Conservation (phyloP, 1,140 invertebrate species). For the Ceratina calcarata region DNA sequence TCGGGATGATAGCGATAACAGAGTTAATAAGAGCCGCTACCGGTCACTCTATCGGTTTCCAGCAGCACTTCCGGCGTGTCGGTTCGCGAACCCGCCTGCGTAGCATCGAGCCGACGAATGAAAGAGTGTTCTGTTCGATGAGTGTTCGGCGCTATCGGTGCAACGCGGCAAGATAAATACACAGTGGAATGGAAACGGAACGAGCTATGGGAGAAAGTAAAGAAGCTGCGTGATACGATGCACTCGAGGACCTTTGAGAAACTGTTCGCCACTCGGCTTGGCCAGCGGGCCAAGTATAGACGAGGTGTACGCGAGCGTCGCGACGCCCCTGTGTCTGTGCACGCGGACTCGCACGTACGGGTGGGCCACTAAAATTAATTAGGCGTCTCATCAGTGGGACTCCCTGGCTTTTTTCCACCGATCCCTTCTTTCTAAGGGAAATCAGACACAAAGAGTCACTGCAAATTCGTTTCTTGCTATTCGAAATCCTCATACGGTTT, state of each 20-base stretch:
- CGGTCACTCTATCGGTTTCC: conserved; percentile 15
- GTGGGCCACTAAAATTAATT: conserved; percentile 65
- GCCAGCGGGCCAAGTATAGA: conserved; percentile 77
- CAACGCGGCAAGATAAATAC: conserved; percentile 46
- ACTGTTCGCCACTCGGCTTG: conserved; percentile 70
- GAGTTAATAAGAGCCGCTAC: background rate
- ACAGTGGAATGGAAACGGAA: conserved; percentile 24
- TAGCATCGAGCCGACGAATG: conserved; percentile 42
- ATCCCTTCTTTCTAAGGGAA: background rate
- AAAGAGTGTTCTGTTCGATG: conserved; percentile 53
- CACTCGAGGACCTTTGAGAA: conserved; percentile 76
- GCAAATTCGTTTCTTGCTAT: too few species aligned
- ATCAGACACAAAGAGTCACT: background rate
- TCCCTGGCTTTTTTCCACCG: background rate
- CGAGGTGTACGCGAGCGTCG: conserved; percentile 39
- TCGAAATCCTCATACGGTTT: background rate
- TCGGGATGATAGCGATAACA: background rate
- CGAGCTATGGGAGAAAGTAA: conserved; percentile 2
- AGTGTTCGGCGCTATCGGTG: conserved; percentile 27
- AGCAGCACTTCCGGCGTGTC: conserved; percentile 46
- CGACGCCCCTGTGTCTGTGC: background rate
- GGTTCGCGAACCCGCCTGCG: conserved; percentile 27
- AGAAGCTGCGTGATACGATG: conserved; percentile 69
- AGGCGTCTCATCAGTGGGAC: conserved; percentile 52
- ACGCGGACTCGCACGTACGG: background rate